Conservation (phyloP, 2,888 invertebrate species). For the Rhimphoctona megacephalus region DNA sequence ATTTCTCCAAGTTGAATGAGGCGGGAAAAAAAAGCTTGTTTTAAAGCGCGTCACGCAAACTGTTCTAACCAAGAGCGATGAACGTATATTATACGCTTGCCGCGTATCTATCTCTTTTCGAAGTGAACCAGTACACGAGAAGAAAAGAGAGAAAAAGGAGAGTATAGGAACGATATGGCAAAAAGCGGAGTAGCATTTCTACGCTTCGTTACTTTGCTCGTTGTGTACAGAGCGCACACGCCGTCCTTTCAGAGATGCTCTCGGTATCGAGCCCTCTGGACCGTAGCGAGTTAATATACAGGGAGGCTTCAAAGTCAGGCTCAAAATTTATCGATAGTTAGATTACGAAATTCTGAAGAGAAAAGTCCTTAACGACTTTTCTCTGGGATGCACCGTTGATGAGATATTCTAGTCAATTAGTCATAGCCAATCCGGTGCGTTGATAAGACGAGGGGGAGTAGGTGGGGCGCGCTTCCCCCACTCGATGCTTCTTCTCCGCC, state of each 20-base stretch:
- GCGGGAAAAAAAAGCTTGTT: slow-evolving; percentile 44
- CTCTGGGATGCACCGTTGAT: not conserved
- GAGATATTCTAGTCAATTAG: not conserved
- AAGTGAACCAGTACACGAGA: slow-evolving; percentile 14
- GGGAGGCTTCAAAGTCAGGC: not conserved
- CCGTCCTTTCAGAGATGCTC: slow-evolving; percentile 33
- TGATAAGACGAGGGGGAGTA: not conserved
- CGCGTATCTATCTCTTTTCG: slow-evolving; percentile 7
- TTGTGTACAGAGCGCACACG: slow-evolving; percentile 51
- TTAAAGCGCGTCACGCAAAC: slow-evolving; percentile 45
- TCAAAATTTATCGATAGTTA: not conserved
- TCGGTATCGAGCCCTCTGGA: slow-evolving; percentile 58
- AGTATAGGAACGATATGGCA: slow-evolving; percentile 43
- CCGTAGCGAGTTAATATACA: slow-evolving; percentile 55
- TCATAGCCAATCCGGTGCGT: not conserved
- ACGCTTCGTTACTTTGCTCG: slow-evolving; percentile 64
- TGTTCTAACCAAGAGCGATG: slow-evolving; percentile 33
- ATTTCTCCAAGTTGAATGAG: slow-evolving; percentile 20
- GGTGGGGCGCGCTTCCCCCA: not conserved
- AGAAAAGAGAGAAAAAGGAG: slow-evolving; percentile 21
- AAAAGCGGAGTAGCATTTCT: slow-evolving; percentile 64
- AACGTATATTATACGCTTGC: slow-evolving; percentile 37
- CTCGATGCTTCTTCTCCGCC: not conserved
- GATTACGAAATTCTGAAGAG: slow-evolving; percentile 1
- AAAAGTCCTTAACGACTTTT: not conserved